A percentile compares a stretch with the other conserved stretches of the same genome.
Conservation (phyloP, 2,888 invertebrate genomes). For the Allophyes oxyacanthae region DNA sequence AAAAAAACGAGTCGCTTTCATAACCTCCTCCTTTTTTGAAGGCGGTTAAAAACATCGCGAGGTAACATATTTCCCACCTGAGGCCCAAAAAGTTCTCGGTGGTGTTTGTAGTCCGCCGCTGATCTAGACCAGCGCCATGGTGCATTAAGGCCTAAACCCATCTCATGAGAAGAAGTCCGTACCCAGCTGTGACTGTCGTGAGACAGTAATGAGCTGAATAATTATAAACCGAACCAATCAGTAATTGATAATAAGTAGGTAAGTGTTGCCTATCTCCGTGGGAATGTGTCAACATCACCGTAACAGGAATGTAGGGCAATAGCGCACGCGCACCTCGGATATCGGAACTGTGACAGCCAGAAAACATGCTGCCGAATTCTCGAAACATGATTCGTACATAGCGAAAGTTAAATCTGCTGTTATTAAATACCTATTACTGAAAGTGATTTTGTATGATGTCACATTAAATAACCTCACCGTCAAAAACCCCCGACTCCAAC, state of each 20-base stretch:
- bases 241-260: constrained; percentile 27
- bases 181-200: no score
- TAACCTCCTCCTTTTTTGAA: no score
- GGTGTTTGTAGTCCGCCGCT: no score
- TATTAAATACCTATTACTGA: constrained; percentile 14
- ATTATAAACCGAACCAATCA: not conserved
- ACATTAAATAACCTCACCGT: not conserved
- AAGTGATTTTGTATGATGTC: constrained; percentile 21
- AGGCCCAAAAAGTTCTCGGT: no score
- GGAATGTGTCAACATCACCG: constrained; percentile 47
- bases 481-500: no score
- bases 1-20: no score
- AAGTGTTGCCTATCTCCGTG: constrained; percentile 32
- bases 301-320: constrained; percentile 48
- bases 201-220: no score
- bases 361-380: constrained; percentile 26
- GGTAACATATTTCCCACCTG: no score
- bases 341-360: constrained; percentile 21
- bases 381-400: constrained; percentile 29
- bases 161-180: no score
- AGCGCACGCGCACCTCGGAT: constrained; percentile 6
- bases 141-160: no score
- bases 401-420: constrained; percentile 17
- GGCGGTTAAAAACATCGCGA: no score
- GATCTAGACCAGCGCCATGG: no score